Base-by-base conservation (phyloP, 2,113 vertebrate genomes). In the Menura novaehollandiae region DNA sequence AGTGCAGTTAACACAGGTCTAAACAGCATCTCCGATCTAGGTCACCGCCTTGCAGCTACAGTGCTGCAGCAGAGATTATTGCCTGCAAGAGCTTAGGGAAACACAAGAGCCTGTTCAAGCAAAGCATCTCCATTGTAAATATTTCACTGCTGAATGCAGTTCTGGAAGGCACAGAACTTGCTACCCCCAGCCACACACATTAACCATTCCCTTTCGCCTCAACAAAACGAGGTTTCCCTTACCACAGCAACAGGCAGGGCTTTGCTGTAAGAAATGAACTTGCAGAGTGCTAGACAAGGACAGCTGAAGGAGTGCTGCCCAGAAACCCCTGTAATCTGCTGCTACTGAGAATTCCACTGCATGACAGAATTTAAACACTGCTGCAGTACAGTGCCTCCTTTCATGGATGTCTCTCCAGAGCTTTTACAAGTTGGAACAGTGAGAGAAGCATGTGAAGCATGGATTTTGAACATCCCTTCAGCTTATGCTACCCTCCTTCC, bases 221-320 rank as follows among this genome's bases (percentile, higher is more conserved):
- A 13, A 2, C 2, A 1, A 4, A 20, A 26, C 7, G 6, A 27
- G 6, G 13, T 6, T 35, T 17, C 19, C 62, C 43, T 10, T 3
- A 2, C 4, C 19, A 0, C 39, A 41, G 5, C 10, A 18, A 17
- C 2, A 4, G 2, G 3, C 35, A 43, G 8, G 7, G 55, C 17
- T 2, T 1, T 11, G 2, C 27, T 16, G 3, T 2, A 4, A 0
- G 1, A n/a, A 27, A 10, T 4, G 2, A 32, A 4, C 6, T 7
- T 10, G 9, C 3, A 10, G 22, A 11, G 13, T 19, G 11, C 28
- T 32, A 3, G 11, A 32, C 4, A 18, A 63, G 3, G 35, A 39
- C 2, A 72, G 28, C 15, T 14, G 4, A 37, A 20, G 8, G 7
- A 39, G n/a, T 2, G 2, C 1, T 2, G 9, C 10, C 23, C 14